These are phyloP conservation scores for Diuraphis noxia DNA, from an alignment of 1,140 invertebrate genomes.

Conservation along the genomic window DNA sequence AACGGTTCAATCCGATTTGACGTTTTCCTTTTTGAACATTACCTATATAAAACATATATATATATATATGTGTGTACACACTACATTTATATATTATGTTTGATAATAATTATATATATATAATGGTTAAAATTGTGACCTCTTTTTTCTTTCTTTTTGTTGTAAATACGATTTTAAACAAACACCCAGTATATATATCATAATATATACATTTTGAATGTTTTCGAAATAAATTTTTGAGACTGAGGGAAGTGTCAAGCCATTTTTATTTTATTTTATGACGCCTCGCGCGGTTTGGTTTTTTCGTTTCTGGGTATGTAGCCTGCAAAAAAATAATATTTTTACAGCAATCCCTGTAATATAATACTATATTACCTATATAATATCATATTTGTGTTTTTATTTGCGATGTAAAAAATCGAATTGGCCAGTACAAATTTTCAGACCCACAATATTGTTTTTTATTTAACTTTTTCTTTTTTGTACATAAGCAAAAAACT, in stretches of 20 bases:
- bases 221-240: slow-evolving; percentile 52
- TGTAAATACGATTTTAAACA: slow-evolving; percentile 40
- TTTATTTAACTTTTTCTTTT: not conserved
- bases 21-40: slow-evolving; percentile 40
- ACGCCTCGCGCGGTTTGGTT: not conserved
- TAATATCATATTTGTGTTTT: slow-evolving; percentile 16
- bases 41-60: not conserved
- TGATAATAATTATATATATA: not conserved
- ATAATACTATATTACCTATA: not conserved
- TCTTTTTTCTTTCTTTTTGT: not conserved
- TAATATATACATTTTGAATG: not conserved
- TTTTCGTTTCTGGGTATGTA: not conserved
- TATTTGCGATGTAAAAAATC: slow-evolving; percentile 29
- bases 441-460: not conserved
- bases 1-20: slow-evolving; percentile 15
- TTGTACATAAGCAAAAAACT: slow-evolving; percentile 30
- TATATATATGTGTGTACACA: not conserved
- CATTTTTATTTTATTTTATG: slow-evolving; percentile 43
- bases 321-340: not conserved
- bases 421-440: slow-evolving; percentile 48
- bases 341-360: not conserved
- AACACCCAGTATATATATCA: not conserved
- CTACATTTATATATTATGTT: not conserved
- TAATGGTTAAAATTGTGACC: slow-evolving; percentile 28
- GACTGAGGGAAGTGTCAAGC: slow-evolving; percentile 53